Percentiles rank a stretch among this genome's conserved stretches.
Evolutionary conservation across 2,797 vertebrate species (phyloP).

Genomic region (Masticophis lateralis): DNA sequence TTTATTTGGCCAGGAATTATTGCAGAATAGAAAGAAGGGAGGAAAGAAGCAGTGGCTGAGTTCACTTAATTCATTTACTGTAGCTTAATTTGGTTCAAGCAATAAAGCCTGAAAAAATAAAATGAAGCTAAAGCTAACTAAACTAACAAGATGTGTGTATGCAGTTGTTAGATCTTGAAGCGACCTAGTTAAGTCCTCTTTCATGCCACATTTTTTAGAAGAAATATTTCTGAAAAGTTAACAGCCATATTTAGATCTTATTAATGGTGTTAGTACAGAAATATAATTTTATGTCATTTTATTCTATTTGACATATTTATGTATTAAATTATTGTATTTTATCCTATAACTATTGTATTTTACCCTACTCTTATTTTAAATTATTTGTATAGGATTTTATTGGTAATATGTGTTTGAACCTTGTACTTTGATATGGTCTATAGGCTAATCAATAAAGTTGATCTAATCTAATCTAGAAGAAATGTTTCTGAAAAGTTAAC

Average conservation of each 20-base stretch:
- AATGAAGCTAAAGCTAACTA: neutral
- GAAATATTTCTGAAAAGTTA: neutral
- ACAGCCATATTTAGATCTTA: neutral
- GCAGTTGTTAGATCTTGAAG: neutral
- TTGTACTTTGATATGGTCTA: too few relatives aligned
- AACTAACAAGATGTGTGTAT: neutral
- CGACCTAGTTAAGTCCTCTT: neutral
- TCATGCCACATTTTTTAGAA: neutral
- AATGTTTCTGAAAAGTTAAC: too few relatives aligned
- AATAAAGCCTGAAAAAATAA: neutral
- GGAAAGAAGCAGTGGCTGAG: neutral
- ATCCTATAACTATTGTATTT: too few relatives aligned
- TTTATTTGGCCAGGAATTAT: neutral
- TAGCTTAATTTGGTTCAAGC: neutral
- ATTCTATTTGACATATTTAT: too few relatives aligned
- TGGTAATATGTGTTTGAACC: too few relatives aligned
- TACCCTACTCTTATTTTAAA: too few relatives aligned
- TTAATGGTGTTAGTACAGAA: neutral
- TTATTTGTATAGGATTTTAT: too few relatives aligned
- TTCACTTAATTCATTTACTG: neutral
- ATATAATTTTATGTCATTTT: neutral
- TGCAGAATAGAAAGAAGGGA: neutral
- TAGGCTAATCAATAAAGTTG: too few relatives aligned
- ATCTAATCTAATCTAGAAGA: too few relatives aligned
- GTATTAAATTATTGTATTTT: too few relatives aligned